Base-by-base conservation (phyloP, 2,888 invertebrate genomes). In the Drosophila meridiana region DNA sequence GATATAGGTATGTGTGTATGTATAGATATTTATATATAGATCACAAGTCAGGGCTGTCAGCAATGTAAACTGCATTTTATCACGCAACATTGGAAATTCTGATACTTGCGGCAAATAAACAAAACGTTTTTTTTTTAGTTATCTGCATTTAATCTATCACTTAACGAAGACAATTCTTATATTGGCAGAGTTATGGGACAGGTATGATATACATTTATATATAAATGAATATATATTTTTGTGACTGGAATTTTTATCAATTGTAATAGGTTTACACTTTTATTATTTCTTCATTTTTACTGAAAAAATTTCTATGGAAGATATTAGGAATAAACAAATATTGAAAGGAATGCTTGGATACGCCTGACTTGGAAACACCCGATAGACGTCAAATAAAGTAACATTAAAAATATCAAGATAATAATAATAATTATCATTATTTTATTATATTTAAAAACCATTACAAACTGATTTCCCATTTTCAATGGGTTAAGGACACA, bases 41-140 rank as follows among this genome's bases (percentile, higher is more conserved):
- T 36, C 3, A 42, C 6, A 40, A 42, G n/a, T 52, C 43, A 30
- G 11, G 20, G 36, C 36, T 45, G 43, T 2, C 38, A 20, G 26
- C 7, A 45, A 20, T 55, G 34, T 28, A 40, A 67, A 56, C 45
- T 30, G 40, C 57, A 26, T n/a, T 20, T 69, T 67, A 32, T 45
- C 69, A 69, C 58, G 58, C 40, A 57, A 47, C 47, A 28, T 45
- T 45, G 45, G 26, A 20, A 13, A 58, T 38, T 30, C 34, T 43
- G 11, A 11, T 60, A 13, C 20, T 36, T 57, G 40, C 30, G 53
- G 8, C n/a, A 34, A 32, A 43, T 26, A 9, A 32, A 53, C 11
- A 26, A 20, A 43, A n/a, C 36, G 38, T 14, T 57, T 43, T 50
- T 43, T 50, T 38, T 55, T 13, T 14, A 48, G 48, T 50, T 34